A percentile compares a stretch with the other conserved stretches of the same genome.
Evolutionary conservation across 2,113 vertebrate species (phyloP).

Genomic region (Laticauda colubrina): DNA sequence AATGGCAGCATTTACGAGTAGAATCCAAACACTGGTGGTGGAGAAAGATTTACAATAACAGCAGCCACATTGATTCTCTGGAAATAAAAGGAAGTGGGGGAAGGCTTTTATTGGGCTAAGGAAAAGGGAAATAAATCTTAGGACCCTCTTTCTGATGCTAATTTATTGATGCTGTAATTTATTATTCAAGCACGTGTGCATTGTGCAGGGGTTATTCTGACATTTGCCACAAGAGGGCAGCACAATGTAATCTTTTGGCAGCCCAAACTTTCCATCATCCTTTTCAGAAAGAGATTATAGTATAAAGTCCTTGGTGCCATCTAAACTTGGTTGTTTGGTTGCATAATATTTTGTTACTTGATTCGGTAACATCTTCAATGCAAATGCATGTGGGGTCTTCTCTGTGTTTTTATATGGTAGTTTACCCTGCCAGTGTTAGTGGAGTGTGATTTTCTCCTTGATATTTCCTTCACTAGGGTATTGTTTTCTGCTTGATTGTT

Average conservation of each 20-base stretch:
- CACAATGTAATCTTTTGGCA: not conserved
- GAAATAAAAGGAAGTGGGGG: not conserved
- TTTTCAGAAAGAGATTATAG: not conserved
- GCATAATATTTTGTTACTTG: not conserved
- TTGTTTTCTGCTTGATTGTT: not conserved
- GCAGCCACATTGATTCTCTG: not conserved
- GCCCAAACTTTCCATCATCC: not conserved
- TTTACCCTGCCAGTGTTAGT: not conserved
- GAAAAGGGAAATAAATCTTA: not conserved
- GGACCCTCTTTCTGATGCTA: rapidly evolving
- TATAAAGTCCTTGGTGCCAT: not conserved
- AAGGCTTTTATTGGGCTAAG: not conserved
- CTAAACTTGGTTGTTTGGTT: not conserved
- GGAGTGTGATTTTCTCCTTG: not conserved
- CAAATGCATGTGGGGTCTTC: not conserved
- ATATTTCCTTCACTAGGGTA: not conserved
- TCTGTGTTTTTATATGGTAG: not conserved
- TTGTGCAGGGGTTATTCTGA: not conserved
- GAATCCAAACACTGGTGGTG: no score
- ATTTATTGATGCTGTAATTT: not conserved
- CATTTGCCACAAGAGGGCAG: not conserved
- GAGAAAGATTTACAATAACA: not conserved
- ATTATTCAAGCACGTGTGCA: not conserved
- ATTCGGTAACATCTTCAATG: not conserved
- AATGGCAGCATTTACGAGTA: no score